phyloP scores from a whole-genome alignment of 2,797 vertebrate genomes.

The Enoplosus armatus region DNA sequence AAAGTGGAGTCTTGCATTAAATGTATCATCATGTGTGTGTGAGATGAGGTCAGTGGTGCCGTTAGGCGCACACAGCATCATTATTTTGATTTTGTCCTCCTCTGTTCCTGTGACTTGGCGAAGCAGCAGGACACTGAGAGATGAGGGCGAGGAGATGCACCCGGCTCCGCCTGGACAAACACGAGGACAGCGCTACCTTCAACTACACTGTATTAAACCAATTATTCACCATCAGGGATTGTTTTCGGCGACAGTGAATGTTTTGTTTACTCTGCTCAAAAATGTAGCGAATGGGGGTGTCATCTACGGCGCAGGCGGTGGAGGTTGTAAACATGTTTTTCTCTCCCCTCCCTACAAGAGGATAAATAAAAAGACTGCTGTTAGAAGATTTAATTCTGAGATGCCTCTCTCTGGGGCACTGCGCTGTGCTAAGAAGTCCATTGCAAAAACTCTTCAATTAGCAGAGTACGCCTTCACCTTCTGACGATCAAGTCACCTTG shows the following conservation, averaged over 20 bases:
- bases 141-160: constrained; percentile 53
- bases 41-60: constrained; percentile 43
- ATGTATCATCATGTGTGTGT: constrained; percentile 23
- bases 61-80: constrained; percentile 48
- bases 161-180: constrained; percentile 61
- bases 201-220: constrained; percentile 63
- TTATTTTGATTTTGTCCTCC: constrained; percentile 72
- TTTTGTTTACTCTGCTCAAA: constrained; percentile 72
- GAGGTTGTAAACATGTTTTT: constrained; percentile 78
- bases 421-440: constrained; percentile 49
- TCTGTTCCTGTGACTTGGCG: constrained; percentile 44
- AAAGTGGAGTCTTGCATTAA: constrained; percentile 42
- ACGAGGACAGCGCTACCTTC: constrained; percentile 65
- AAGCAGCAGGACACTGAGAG: constrained; percentile 50
- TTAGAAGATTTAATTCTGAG: constrained; percentile 78
- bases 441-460: constrained; percentile 77
- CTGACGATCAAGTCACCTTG: constrained; percentile 82
- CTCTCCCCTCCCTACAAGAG: constrained; percentile 62
- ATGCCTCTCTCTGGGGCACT: constrained; percentile 64
- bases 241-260: constrained; percentile 64
- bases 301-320: constrained; percentile 50
- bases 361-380: constrained; percentile 74
- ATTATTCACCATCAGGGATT: constrained; percentile 69
- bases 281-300: constrained; percentile 56
- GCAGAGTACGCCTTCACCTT: constrained; percentile 66